Evolutionary conservation across 2,797 vertebrate species (phyloP).

Genomic region (Sebastes cheni): DNA sequence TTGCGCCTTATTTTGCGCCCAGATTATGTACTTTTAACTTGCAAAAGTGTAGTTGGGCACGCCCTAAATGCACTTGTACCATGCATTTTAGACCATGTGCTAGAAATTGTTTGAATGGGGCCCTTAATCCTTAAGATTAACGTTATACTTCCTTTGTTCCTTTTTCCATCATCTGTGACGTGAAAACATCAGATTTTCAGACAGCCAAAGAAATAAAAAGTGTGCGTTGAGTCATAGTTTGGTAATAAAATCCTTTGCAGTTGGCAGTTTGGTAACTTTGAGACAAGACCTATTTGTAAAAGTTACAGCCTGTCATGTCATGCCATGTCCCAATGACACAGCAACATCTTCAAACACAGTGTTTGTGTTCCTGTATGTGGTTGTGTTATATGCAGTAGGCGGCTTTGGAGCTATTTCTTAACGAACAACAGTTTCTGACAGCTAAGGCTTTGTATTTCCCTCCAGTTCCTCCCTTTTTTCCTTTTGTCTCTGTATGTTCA

Average conservation of each 20-base stretch:
- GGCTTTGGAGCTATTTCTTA: background rate
- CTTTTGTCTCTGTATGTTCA: background rate
- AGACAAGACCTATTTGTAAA: background rate
- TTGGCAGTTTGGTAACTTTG: background rate
- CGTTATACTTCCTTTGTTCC: accelerated
- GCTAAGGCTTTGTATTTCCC: background rate
- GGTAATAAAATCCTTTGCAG: background rate
- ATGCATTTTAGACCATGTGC: background rate
- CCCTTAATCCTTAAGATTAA: accelerated
- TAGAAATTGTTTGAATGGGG: background rate
- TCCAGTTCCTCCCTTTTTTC: background rate
- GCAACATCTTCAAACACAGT: background rate
- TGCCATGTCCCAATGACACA: background rate
- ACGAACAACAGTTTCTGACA: background rate
- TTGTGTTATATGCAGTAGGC: background rate
- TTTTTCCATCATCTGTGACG: background rate
- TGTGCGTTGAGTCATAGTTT: background rate
- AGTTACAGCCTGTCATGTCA: background rate
- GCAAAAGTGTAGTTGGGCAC: accelerated
- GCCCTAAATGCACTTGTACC: background rate
- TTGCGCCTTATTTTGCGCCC: background rate
- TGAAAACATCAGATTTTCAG: background rate
- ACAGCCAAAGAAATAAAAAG: background rate
- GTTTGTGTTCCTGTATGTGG: background rate
- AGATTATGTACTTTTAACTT: background rate